Conservation (phyloP, 2,797 vertebrate species). For the Microctenopoma steveboyesi region DNA sequence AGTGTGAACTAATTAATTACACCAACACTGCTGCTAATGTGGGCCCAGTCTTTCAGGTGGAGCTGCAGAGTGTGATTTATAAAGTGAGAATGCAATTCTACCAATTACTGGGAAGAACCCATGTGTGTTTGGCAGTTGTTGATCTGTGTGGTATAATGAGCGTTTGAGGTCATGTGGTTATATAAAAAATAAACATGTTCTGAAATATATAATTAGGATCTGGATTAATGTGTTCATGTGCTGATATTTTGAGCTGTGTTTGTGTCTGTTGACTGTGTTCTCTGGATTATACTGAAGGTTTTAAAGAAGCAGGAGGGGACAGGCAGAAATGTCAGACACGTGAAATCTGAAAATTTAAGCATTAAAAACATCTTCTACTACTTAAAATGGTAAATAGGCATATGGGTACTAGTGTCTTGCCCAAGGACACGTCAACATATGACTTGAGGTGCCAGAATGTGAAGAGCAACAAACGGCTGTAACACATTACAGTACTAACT, state of each 20-base stretch:
- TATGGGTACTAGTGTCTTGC: too few relatives aligned
- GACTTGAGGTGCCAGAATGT: too few relatives aligned
- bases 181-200: background rate
- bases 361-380: too few relatives aligned
- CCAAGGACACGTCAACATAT: too few relatives aligned
- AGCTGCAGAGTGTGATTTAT: constrained; percentile 2
- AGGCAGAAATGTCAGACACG: too few relatives aligned
- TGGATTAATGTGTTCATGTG: too few relatives aligned
- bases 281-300: background rate
- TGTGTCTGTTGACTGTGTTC: background rate
- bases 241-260: background rate
- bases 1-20: background rate
- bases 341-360: too few relatives aligned
- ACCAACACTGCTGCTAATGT: background rate
- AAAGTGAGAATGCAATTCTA: background rate
- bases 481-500: constrained; percentile 12
- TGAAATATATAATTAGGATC: too few relatives aligned
- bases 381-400: too few relatives aligned
- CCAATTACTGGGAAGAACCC: background rate
- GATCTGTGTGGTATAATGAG: background rate
- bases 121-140: background rate
- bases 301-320: background rate
- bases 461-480: constrained; percentile 2
- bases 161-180: background rate
- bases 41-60: background rate